phyloP scores from a whole-genome alignment of 2,113 vertebrate species.

The Calypte anna region DNA sequence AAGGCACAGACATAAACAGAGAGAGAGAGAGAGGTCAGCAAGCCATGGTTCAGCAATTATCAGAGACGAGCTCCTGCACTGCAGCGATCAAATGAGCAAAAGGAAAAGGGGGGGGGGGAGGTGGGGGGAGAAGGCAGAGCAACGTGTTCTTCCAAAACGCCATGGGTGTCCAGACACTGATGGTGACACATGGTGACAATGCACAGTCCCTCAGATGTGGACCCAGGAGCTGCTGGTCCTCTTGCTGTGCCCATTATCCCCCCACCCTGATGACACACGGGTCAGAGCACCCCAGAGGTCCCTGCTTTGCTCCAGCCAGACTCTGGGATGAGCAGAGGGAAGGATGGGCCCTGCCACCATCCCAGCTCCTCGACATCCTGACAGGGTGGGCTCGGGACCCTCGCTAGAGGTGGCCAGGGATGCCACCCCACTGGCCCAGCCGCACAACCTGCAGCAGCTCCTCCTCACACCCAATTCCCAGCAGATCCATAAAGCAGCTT shows the following conservation, averaged over 20 bases:
- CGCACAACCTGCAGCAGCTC: no score
- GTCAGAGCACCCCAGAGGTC: neutral
- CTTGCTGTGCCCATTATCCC: neutral
- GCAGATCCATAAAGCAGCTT: neutral
- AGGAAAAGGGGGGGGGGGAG: slow-evolving; percentile 20
- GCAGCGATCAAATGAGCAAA: slow-evolving; percentile 21
- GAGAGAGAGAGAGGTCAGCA: slow-evolving; percentile 81
- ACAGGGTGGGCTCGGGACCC: fast-evolving
- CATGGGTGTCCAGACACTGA: slow-evolving; percentile 13
- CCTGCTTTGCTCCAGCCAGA: neutral
- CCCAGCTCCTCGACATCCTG: neutral
- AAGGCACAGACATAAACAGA: slow-evolving; percentile 80
- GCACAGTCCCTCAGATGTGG: neutral
- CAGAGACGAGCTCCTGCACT: slow-evolving; percentile 58
- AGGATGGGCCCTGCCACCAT: neutral
- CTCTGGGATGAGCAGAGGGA: fast-evolving
- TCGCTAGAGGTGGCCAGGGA: fast-evolving
- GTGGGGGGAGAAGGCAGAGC: slow-evolving; percentile 34
- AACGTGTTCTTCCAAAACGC: neutral
- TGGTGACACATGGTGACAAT: neutral
- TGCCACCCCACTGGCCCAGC: no score
- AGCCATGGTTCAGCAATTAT: slow-evolving; percentile 70
- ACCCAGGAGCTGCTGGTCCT: neutral
- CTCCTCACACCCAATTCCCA: neutral
- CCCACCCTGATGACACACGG: fast-evolving